Evolutionary conservation across 2,888 invertebrate species (phyloP).

Genomic region (Clusia tigrina): DNA sequence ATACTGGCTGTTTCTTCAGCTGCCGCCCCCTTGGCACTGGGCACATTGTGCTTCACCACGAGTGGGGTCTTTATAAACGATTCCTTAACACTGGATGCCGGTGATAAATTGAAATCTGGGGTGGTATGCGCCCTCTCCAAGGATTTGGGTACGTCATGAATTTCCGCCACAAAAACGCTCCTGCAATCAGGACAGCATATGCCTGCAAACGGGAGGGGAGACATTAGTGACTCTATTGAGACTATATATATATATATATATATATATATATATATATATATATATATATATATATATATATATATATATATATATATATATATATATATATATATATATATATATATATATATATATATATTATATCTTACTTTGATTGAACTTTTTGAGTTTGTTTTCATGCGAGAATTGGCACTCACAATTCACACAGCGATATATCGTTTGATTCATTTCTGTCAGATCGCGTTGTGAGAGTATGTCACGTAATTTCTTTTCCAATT

Average conservation of each 20-base stretch:
- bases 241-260: too few relatives aligned
- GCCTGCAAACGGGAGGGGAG: slow-evolving; percentile 39
- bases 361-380: slow-evolving; percentile 49
- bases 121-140: slow-evolving; percentile 38
- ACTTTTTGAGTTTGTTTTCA: slow-evolving; percentile 58
- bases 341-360: not conserved
- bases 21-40: not conserved
- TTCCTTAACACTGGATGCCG: slow-evolving; percentile 51
- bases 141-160: slow-evolving; percentile 50
- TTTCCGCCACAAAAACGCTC: slow-evolving; percentile 68
- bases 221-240: too few relatives aligned
- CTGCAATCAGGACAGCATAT: slow-evolving; percentile 69
- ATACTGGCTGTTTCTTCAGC: slow-evolving; percentile 54
- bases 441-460: slow-evolving; percentile 66
- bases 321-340: too few relatives aligned
- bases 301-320: too few relatives aligned
- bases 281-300: too few relatives aligned
- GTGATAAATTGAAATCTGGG: slow-evolving; percentile 41
- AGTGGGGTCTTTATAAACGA: slow-evolving; percentile 37
- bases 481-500: slow-evolving; percentile 65
- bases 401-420: slow-evolving; percentile 71
- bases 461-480: slow-evolving; percentile 65
- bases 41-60: slow-evolving; percentile 11
- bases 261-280: too few relatives aligned
- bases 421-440: slow-evolving; percentile 70